phyloP scores from a whole-genome alignment of 2,888 invertebrate species.

The Conops quadrifasciatus region DNA sequence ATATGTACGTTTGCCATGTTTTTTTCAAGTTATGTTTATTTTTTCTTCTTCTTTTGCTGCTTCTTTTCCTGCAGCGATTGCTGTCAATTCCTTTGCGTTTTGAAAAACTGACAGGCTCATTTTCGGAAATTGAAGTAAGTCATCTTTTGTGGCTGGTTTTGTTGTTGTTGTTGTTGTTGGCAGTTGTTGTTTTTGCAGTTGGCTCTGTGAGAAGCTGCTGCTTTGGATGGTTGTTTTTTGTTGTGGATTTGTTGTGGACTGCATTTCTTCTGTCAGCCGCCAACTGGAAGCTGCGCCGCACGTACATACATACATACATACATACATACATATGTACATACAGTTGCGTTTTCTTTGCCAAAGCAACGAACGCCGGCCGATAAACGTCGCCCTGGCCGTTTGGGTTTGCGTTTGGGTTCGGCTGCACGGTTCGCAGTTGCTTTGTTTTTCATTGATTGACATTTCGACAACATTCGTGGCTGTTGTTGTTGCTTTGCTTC shows the following conservation, averaged over 20 bases:
- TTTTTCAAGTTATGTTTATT: constrained; percentile 49
- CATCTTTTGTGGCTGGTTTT: too few species aligned
- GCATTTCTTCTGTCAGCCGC: not conserved
- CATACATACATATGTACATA: too few species aligned
- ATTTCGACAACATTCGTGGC: constrained; percentile 54
- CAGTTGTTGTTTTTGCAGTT: not conserved
- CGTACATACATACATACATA: not conserved
- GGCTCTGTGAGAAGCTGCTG: constrained; percentile 27
- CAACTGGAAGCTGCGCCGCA: not conserved
- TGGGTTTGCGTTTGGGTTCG: not conserved
- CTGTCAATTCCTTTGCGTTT: constrained; percentile 55
- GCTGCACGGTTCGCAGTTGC: not conserved
- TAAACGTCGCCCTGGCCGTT: not conserved
- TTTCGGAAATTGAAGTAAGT: constrained; percentile 41
- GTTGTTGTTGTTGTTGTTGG: too few species aligned
- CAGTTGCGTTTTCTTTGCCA: not conserved
- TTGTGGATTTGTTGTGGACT: too few species aligned
- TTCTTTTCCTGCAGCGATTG: constrained; percentile 26
- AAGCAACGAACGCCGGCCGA: not conserved
- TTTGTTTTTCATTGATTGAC: constrained; percentile 53
- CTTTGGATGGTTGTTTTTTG: not conserved
- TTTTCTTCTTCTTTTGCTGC: not conserved
- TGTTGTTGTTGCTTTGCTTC: constrained; percentile 36
- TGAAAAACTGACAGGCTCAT: constrained; percentile 51
- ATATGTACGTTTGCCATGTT: constrained; percentile 52